Evolutionary conservation across 2,113 vertebrate genomes (phyloP).

Genomic region (Cryptomyrus ogoouensis): DNA sequence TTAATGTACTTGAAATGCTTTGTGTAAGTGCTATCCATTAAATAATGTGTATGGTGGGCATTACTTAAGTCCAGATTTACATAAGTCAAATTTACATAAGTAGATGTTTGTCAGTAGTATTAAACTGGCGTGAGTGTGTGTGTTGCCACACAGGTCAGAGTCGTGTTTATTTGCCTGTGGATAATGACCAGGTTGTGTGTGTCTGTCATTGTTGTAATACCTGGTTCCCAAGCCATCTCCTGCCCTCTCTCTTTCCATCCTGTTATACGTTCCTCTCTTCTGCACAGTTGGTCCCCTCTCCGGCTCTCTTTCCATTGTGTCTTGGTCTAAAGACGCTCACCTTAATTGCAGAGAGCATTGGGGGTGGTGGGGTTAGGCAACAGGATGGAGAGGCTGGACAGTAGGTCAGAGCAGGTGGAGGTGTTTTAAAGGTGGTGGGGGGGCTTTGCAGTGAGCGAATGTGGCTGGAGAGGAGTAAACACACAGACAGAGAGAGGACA

Average conservation of each 20-base stretch:
- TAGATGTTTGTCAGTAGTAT: neutral
- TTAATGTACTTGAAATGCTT: neutral
- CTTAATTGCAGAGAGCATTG: neutral
- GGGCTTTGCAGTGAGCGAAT: slow-evolving; percentile 7
- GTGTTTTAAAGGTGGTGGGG: neutral
- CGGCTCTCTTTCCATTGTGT: neutral
- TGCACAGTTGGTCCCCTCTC: neutral
- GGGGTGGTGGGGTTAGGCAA: neutral
- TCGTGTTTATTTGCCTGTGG: neutral
- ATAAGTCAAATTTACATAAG: neutral
- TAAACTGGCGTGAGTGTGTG: neutral
- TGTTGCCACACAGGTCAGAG: neutral
- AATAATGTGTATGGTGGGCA: neutral
- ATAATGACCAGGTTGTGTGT: slow-evolving; percentile 1
- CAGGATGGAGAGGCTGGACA: neutral
- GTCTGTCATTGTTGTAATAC: neutral
- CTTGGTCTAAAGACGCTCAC: neutral
- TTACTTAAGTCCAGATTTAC: neutral
- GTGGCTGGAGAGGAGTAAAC: neutral
- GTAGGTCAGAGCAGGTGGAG: slow-evolving; percentile 6
- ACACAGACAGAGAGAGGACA: slow-evolving; percentile 14
- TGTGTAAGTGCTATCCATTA: neutral
- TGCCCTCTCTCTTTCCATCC: neutral
- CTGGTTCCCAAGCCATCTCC: neutral
- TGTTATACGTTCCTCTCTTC: neutral